Percentiles rank a stretch among this genome's conserved stretches.
Evolutionary conservation across 2,113 vertebrate genomes (phyloP).

Genomic region (Rana temporaria): DNA sequence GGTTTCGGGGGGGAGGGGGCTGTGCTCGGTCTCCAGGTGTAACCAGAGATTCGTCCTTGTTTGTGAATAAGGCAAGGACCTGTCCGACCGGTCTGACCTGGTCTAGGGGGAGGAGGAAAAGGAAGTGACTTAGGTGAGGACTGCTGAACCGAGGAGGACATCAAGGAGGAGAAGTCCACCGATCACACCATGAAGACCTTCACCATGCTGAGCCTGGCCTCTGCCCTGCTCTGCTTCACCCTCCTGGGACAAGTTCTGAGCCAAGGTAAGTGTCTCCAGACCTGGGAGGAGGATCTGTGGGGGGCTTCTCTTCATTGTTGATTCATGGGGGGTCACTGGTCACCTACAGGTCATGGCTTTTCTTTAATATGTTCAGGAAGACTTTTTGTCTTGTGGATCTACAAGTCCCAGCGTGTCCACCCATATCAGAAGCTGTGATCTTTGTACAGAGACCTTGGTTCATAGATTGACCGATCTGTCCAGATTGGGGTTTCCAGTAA

Average conservation of each 20-base stretch:
- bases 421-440: too few relatives aligned
- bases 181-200: neutral
- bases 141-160: neutral
- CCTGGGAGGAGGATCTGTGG: too few relatives aligned
- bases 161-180: neutral
- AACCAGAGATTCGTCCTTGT: conserved; percentile 54
- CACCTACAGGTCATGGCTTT: too few relatives aligned
- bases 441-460: too few relatives aligned
- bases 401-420: too few relatives aligned
- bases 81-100: conserved; percentile 50
- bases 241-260: conserved; percentile 41
- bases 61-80: conserved; percentile 43
- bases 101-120: conserved; percentile 17
- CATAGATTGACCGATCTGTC: too few relatives aligned
- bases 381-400: too few relatives aligned
- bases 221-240: neutral
- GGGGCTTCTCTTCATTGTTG: neutral
- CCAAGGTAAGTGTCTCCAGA: conserved; percentile 60
- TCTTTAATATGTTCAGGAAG: too few relatives aligned
- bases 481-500: too few relatives aligned
- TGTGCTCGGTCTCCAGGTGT: conserved; percentile 22
- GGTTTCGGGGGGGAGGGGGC: conserved; percentile 30
- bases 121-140: conserved; percentile 26
- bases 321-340: neutral
- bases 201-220: conserved; percentile 1